These are phyloP conservation scores for Amorpha juglandis DNA, from an alignment of 2,888 invertebrate genomes.

Conservation along the genomic window DNA sequence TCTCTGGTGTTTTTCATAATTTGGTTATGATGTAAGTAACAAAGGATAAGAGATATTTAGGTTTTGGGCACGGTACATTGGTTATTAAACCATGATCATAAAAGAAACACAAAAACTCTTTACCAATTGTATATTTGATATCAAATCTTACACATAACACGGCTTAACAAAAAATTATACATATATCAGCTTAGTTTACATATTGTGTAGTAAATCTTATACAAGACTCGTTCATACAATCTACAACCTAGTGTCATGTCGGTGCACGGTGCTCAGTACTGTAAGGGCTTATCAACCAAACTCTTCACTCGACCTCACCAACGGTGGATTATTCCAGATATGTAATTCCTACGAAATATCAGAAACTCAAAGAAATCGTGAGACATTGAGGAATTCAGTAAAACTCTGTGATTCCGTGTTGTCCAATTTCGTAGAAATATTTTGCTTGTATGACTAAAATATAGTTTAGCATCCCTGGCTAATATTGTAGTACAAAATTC, in stretches of 20 bases:
- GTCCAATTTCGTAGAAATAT: too few relatives aligned
- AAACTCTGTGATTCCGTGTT: too few relatives aligned
- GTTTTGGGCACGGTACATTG: not conserved
- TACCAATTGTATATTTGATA: constrained; percentile 83
- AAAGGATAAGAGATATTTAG: too few relatives aligned
- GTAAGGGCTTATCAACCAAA: not conserved
- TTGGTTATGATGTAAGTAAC: too few relatives aligned
- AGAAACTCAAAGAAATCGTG: too few relatives aligned
- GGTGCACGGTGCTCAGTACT: constrained; percentile 24
- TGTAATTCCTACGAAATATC: too few relatives aligned
- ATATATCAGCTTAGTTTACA: constrained; percentile 40
- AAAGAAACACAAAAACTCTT: constrained; percentile 46
- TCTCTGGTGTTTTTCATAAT: too few relatives aligned
- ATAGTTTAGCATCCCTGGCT: too few relatives aligned
- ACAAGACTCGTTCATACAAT: constrained; percentile 8
- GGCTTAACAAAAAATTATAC: constrained; percentile 64
- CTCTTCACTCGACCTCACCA: too few relatives aligned
- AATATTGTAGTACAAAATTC: too few relatives aligned
- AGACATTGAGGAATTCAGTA: too few relatives aligned
- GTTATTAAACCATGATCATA: not conserved
- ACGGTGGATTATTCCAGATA: not conserved
- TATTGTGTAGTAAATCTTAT: constrained; percentile 33
- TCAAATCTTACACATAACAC: constrained; percentile 81
- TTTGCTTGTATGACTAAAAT: too few relatives aligned
- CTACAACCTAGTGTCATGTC: constrained; percentile 19